Evolutionary conservation across 2,797 vertebrate genomes (phyloP).

Genomic region (Macropus fuliginosus): DNA sequence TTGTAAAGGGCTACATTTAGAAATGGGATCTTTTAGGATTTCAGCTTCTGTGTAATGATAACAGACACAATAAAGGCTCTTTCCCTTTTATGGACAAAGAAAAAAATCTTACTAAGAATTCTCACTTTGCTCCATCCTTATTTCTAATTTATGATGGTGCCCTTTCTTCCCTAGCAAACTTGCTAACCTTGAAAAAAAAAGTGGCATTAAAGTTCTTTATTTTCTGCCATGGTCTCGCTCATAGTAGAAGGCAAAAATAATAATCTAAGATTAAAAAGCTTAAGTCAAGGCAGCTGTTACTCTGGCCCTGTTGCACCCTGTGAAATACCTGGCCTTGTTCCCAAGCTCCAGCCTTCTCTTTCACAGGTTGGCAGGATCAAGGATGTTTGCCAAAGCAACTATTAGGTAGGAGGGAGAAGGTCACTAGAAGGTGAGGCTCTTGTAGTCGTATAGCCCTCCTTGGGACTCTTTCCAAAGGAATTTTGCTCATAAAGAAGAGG

Average conservation of each 20-base stretch:
- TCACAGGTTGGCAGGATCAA: background rate
- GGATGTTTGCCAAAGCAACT: background rate
- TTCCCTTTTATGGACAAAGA: slow-evolving; percentile 18
- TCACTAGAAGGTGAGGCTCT: background rate
- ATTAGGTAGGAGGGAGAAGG: background rate
- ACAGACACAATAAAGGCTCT: background rate
- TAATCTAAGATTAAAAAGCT: slow-evolving; percentile 26
- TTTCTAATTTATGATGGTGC: background rate
- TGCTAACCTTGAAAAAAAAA: slow-evolving; percentile 27
- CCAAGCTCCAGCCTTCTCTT: background rate
- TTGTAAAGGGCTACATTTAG: background rate
- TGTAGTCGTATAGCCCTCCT: background rate
- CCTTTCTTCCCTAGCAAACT: background rate
- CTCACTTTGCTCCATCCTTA: background rate
- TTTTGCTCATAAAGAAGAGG: background rate
- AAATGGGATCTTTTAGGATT: background rate
- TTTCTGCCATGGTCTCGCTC: slow-evolving; percentile 21
- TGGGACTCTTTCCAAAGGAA: background rate
- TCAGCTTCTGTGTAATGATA: background rate
- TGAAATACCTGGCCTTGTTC: background rate
- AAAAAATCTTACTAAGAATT: no score
- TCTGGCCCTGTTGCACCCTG: background rate
- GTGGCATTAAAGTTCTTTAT: slow-evolving; percentile 28
- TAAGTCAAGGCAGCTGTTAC: background rate
- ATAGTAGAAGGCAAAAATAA: slow-evolving; percentile 29